These are phyloP conservation scores for Octodon degus DNA, from an alignment of 2,113 vertebrate genomes.

Conservation along the genomic window DNA sequence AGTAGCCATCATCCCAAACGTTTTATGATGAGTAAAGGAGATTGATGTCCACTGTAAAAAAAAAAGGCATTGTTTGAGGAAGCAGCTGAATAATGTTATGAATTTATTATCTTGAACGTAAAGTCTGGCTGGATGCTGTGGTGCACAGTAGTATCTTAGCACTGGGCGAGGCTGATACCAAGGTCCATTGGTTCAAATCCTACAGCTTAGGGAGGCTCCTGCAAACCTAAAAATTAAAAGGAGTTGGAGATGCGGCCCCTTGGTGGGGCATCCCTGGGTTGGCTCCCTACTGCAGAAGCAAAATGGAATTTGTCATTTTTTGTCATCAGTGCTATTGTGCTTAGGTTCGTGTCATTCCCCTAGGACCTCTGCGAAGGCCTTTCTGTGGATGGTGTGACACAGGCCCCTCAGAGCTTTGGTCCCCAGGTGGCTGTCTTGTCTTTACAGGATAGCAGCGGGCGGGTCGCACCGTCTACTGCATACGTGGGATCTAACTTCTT, in stretches of 20 bases:
- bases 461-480: neutral
- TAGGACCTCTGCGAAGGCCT: neutral
- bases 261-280: neutral
- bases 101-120: neutral
- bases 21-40: neutral
- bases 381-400: rapidly evolving
- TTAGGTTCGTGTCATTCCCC: neutral
- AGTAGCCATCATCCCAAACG: neutral
- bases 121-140: neutral
- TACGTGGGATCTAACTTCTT: neutral
- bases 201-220: neutral
- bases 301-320: neutral
- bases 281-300: neutral
- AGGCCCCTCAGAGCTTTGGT: neutral
- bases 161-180: neutral
- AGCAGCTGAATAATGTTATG: neutral
- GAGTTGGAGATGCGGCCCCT: neutral
- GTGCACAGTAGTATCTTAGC: neutral
- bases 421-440: no score
- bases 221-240: neutral
- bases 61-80: neutral
- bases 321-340: neutral
- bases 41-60: neutral
- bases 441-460: neutral
- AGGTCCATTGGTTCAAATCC: neutral